Percentiles rank a stretch among this genome's conserved stretches.
phyloP scores from a whole-genome alignment of 2,113 vertebrate species.

The Phocoena phocoena region DNA sequence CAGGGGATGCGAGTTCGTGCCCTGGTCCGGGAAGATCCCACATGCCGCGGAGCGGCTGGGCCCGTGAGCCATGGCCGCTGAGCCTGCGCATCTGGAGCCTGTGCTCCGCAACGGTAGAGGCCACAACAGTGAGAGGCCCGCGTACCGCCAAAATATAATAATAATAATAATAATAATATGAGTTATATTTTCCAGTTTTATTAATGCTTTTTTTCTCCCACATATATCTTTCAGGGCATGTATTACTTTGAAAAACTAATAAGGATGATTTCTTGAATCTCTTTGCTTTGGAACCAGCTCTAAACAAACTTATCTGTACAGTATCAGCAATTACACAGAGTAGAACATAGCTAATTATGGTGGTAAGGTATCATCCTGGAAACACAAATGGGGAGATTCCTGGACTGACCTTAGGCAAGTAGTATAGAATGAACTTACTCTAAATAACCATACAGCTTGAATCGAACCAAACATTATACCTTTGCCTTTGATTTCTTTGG shows the following conservation, averaged over 20 bases:
- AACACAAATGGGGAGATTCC: neutral
- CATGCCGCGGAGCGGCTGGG: too few relatives aligned
- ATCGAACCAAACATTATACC: neutral
- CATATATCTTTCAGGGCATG: neutral
- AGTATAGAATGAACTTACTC: neutral
- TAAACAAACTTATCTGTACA: neutral
- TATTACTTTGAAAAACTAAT: slow-evolving; percentile 15
- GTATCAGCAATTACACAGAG: neutral
- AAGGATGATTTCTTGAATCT: neutral
- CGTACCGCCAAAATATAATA: too few relatives aligned
- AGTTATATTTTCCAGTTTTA: neutral
- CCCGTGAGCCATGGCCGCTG: too few relatives aligned
- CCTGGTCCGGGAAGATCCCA: too few relatives aligned
- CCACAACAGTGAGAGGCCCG: too few relatives aligned
- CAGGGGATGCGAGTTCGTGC: too few relatives aligned
- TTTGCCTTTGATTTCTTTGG: slow-evolving; percentile 23
- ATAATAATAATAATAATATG: neutral
- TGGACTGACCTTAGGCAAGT: neutral
- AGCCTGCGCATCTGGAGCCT: too few relatives aligned
- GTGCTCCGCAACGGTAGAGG: too few relatives aligned
- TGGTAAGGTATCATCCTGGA: neutral
- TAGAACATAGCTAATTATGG: neutral
- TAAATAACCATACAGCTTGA: neutral
- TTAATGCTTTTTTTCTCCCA: neutral
- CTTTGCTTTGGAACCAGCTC: neutral